Percentiles rank a stretch among this genome's conserved stretches.
Evolutionary conservation across 2,888 invertebrate genomes (phyloP).

Genomic region (Scaptomyza flava): DNA sequence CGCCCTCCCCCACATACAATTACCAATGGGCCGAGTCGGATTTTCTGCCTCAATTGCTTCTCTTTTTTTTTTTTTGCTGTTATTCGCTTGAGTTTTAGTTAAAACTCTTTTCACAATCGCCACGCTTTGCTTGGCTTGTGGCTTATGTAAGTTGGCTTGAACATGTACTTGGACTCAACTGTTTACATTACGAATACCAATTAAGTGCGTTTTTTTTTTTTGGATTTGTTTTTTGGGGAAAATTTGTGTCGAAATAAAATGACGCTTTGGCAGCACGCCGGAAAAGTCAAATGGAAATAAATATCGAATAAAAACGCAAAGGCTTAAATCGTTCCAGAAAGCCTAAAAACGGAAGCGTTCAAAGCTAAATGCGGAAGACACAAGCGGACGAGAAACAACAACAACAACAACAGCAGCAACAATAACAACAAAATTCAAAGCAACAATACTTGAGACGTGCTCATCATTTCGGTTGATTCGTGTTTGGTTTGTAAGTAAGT

Average conservation of each 20-base stretch:
- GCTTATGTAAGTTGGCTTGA: conserved; percentile 29
- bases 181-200: conserved; percentile 59
- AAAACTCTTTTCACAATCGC: conserved; percentile 38
- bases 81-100: conserved; percentile 32
- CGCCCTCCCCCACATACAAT: conserved; percentile 46
- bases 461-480: conserved; percentile 38
- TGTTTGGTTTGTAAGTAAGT: conserved; percentile 39
- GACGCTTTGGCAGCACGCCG: conserved; percentile 27
- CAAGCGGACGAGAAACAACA: conserved; percentile 11
- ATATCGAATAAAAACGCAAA: conserved; percentile 29
- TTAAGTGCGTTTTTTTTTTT: conserved; percentile 38
- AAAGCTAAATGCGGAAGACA: conserved; percentile 57
- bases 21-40: conserved; percentile 55
- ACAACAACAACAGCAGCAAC: conserved; percentile 21
- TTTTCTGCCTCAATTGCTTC: conserved; percentile 66
- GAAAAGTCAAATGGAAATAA: conserved; percentile 49
- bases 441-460: conserved; percentile 33
- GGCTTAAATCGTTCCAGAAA: conserved; percentile 24
- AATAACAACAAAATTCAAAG: conserved; percentile 14
- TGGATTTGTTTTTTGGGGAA: conserved; percentile 22
- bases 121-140: conserved; percentile 12
- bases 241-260: conserved; percentile 38
- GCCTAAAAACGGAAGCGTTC: conserved; percentile 55
- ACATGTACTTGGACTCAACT: conserved; percentile 35
- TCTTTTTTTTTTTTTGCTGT: conserved; percentile 21